Conservation (phyloP, 2,797 vertebrate genomes). For the Lepilemur ruficaudatus region DNA sequence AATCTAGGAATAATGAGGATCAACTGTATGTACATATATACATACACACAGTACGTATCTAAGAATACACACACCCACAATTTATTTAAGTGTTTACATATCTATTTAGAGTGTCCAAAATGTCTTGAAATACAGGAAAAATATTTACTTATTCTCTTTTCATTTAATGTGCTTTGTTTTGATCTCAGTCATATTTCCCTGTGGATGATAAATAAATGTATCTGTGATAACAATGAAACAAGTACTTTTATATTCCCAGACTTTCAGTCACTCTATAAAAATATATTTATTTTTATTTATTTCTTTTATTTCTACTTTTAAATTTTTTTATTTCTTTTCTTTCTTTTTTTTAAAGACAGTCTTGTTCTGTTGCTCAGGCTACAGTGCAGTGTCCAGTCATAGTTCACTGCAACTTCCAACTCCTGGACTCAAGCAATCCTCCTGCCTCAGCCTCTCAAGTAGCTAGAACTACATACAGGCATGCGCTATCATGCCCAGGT, state of each 20-base stretch:
- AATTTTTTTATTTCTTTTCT: too few species aligned
- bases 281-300: too few species aligned
- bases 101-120: not conserved
- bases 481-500: not conserved
- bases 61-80: not conserved
- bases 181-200: conserved; percentile 16
- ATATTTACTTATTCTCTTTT: conserved; percentile 2
- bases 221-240: not conserved
- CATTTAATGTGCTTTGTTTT: conserved; percentile 31
- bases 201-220: not conserved
- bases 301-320: too few species aligned
- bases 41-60: not conserved
- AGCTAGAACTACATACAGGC: not conserved
- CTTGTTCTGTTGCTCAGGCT: not conserved
- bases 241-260: conserved; percentile 18
- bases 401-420: not conserved
- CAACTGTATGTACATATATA: not conserved
- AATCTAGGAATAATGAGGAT: not conserved
- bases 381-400: not conserved
- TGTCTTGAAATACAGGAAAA: not conserved
- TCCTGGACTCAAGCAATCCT: not conserved
- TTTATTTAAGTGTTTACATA: not conserved
- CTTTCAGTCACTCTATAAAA: not conserved
- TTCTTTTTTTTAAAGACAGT: too few species aligned
- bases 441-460: not conserved